Evolutionary conservation across 2,888 invertebrate species (phyloP), one percentile per base, ranked within the genome.

Genomic region (Ectemnius continuus): DNA sequence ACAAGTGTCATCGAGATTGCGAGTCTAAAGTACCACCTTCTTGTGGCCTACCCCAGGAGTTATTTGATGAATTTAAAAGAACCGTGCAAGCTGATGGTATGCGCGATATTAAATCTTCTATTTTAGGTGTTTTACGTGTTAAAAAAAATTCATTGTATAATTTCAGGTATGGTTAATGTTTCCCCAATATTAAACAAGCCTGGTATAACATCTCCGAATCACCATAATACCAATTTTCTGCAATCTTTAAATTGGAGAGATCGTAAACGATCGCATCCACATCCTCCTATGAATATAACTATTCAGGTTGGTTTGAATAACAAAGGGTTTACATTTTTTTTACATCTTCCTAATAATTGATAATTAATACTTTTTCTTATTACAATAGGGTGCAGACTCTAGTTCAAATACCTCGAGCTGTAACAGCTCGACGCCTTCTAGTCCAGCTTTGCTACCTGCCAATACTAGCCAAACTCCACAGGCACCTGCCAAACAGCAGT

Each of bases 361-460:
- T 4, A 11, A 36, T 11, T 36, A 6, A 36, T 47, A 28, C 67
- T 23, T 23, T 46, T 47, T 14, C 57, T 65, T 76, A 64, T 73
- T 61, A 76, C 83, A 90, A 87, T 91, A 94, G 94, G 93, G 94
- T 63, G 96, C 95, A 26, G 97, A 97, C 91, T 97, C 97, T 81
- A 97, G 97, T 91, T 98, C 98, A 57, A 97, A 96, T 90, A 97
- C 97, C 68, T 98, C 98, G 68, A 98, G 98, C 91, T 98, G 98
- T 92, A 98, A 98, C 92, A 98, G 97, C 90, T 98, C 98, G 71
- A 97, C 98, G 76, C 98, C 98, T 77, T 98, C 98, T 84, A 98
- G 97, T 88, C 98, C 99, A 63, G 98, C 97, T 84, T 92, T 95
- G 84, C 92, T 93, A 87, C 93, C 92, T 87, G 92, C 92, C 88